Evolutionary conservation across 2,888 invertebrate genomes (phyloP), one percentile per base, ranked within the genome.

Genomic region (Ecliptopera silaceata): DNA sequence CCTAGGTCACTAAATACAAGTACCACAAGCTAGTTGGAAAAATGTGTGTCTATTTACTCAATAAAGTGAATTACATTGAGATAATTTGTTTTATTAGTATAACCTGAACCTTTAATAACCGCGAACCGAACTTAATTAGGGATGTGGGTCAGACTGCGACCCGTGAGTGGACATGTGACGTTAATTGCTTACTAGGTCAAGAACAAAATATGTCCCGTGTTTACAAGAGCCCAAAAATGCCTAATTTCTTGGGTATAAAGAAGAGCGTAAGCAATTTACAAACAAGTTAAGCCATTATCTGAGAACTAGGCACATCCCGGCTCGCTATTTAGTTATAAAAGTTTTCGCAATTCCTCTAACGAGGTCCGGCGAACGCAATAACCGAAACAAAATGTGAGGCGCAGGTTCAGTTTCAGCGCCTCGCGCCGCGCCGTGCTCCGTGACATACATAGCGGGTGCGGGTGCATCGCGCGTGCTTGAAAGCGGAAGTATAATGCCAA

Each of bases 401-500:
- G 44, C 38, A 42, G 31, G 31, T 41, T 34, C 41, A 41, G 34
- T 47, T 48, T 34, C 39, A 54, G 59, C 44, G 61, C 49, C 48
- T 22, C 15, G 32, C 39, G 32, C 26, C 11, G 29, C 43, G 29
- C 36, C 46, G 44, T 36, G 29, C 31, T 5, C 8, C 49, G 75
- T 83, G 83, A 80, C 83, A 79, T 79, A 82, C 48, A 49, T 49
- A 45, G 42, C 38, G n/a, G n/a, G n/a, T 84, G 83, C 73, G 78
- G 82, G 82, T 87, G 88, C 86, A 87, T 67, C 80, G 83, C 84
- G 86, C 86, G 87, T 87, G 83, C 79, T 83, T 79, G 74, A 76
- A 84, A 80, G 79, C 90, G 90, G 90, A 90, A 90, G 88, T 87
- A 83, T 84, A 88, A 87, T 90, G 90, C 84, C 85, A 89, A 88